Conservation (phyloP, 2,113 vertebrate genomes). For the Piprites chloris region DNA sequence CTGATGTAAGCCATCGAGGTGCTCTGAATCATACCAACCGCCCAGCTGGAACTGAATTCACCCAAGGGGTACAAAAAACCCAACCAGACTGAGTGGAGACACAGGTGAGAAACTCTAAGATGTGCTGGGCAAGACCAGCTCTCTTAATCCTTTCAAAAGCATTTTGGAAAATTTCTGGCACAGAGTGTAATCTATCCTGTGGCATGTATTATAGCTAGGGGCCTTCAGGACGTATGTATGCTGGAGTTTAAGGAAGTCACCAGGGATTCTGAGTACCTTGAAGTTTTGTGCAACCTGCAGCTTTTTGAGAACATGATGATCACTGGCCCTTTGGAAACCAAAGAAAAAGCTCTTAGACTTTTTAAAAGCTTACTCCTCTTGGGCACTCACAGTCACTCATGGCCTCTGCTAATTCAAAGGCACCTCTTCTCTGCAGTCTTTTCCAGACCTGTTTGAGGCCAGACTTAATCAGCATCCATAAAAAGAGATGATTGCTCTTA, state of each 20-base stretch:
- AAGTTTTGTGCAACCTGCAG: background rate
- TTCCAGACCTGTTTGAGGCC: background rate
- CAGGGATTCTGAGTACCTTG: background rate
- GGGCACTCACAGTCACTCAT: background rate
- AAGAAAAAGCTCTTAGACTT: background rate
- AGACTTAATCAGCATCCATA: background rate
- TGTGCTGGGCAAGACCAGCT: background rate
- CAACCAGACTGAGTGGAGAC: fast-evolving
- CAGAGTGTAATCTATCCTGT: background rate
- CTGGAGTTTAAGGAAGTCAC: background rate
- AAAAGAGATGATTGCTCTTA: background rate
- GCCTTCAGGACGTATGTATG: fast-evolving
- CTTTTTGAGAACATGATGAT: background rate
- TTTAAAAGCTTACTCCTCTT: background rate
- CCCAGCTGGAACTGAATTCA: background rate
- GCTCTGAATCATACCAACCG: background rate
- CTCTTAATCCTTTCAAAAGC: background rate
- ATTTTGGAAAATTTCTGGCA: background rate
- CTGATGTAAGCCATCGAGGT: background rate
- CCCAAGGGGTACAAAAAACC: background rate
- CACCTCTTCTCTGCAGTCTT: background rate
- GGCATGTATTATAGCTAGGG: background rate
- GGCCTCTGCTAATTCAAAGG: background rate
- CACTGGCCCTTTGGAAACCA: background rate
- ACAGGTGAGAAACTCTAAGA: background rate